Conservation (phyloP, 2,797 vertebrate species). For the Tragelaphus oryx region DNA sequence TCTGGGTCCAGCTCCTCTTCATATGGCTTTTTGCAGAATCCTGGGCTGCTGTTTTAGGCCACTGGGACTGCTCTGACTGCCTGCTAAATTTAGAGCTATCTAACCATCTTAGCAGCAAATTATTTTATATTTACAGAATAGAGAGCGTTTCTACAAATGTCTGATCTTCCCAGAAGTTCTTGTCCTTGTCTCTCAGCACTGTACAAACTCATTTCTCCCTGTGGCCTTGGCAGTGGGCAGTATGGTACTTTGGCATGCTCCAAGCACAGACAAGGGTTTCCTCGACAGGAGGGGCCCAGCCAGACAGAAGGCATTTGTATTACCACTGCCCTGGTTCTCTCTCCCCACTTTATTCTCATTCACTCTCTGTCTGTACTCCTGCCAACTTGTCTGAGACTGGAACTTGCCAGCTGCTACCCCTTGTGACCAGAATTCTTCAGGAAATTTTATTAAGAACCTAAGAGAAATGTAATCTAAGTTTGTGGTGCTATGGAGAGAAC, state of each 20-base stretch:
- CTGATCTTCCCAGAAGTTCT: background rate
- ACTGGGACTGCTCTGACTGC: background rate
- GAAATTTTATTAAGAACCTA: background rate
- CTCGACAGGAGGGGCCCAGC: background rate
- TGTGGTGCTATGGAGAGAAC: background rate
- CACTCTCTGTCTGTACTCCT: background rate
- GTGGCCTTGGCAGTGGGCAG: background rate
- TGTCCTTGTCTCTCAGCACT: background rate
- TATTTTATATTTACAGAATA: background rate
- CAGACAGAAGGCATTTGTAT: background rate
- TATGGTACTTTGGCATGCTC: background rate
- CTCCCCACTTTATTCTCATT: background rate
- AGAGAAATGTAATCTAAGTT: background rate
- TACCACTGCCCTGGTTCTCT: background rate
- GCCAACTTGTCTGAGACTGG: background rate
- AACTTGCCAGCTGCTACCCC: background rate
- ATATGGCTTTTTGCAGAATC: background rate
- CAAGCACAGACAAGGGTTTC: background rate
- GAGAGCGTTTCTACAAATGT: background rate
- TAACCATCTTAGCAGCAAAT: background rate
- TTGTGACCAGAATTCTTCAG: background rate
- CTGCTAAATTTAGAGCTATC: background rate
- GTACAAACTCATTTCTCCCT: background rate
- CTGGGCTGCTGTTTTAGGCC: background rate
- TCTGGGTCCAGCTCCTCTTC: background rate